Base-by-base conservation (phyloP, 2,113 vertebrate genomes). In the Periophthalmus modestus region DNA sequence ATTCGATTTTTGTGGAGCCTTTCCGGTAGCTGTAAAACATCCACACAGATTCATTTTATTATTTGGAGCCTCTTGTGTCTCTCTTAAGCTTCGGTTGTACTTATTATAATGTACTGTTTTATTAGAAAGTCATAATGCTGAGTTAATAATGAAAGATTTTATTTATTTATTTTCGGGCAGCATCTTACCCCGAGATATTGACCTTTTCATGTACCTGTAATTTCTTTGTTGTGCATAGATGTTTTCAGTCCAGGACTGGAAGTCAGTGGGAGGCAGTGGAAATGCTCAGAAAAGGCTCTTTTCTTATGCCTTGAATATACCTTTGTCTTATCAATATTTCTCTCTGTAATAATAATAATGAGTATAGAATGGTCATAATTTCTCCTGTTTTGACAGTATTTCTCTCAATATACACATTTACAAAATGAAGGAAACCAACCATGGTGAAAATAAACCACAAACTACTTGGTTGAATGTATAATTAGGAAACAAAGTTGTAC, bases 401-500 rank as follows among this genome's bases (percentile, higher is more conserved):
- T 61, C 93, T 88, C 95, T 94, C 94, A 95, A 71, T 77, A 71
- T 77, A 89, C 82, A 74, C 95, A 94, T 90, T 92, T 92, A 92
- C 92, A 88, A 95, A 95, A 96, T 92, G 96, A 96, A 98, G 95
- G 95, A 97, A 90, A 90, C 88, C 87, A 54, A 91, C 89, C 87
- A 91, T 88, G 80, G 91, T 92, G 91, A 94, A 89, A 89, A 91
- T 91, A 95, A 95, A 96, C 95, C 95, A 95, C 96, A 96, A 96
- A 97, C 95, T 97, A 95, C 95, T 95, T 95, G 96, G 96, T 96
- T 98, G 97, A 98, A 98, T 98, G 96, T 97, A 97, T 96, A 96
- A 96, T 93, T 93, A 94, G 91, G 90, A 94, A 94, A 94, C 95
- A 96, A 95, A 96, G 94, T 93, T 98, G 97, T 99, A 99, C 82